Base-by-base conservation (phyloP, 92 coral and sea anemone species). In the Blastomussa wellsi region DNA sequence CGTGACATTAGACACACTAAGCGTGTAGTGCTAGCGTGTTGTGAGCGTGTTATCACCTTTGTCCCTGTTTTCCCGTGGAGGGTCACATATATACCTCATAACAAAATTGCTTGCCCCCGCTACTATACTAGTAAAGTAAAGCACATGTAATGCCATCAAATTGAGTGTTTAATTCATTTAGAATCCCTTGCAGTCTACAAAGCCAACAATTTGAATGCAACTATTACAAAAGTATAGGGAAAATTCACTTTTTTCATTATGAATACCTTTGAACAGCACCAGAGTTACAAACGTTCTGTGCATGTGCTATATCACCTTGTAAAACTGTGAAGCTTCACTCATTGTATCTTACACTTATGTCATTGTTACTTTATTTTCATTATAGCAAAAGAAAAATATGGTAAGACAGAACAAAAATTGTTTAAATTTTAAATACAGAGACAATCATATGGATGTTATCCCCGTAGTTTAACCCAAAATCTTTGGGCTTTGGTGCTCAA, bases 271-370 rank as follows among this genome's bases (percentile, higher is more conserved):
- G n/a, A n/a, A n/a, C n/a, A n/a, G n/a, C n/a, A n/a, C n/a, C n/a
- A n/a, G n/a, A n/a, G n/a, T n/a, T n/a, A n/a, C n/a, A n/a, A n/a
- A n/a, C n/a, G n/a, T n/a, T n/a, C n/a, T n/a, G n/a, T n/a, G n/a
- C n/a, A n/a, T n/a, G n/a, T n/a, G n/a, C n/a, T 24, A 73, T 38
- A 73, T 73, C 78, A 71, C 76, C 76, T 71, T 71, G 76, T 71
- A 71, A 71, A 71, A 71, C 24, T 71, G 72, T 71, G 49, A 73
- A 73, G 78, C 78, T 38, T 71, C 76, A 36, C 51, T 71, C 76
- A 71, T 71, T 71, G 4, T 59, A 71, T 71, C 76, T 73, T 73
- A 73, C 78, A 73, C 5, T 73, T 73, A 73, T 73, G 28, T 73
- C 78, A 73, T 39, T 73, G 55, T 44, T 73, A 73, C 78, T 39